Evolutionary conservation across 2,797 vertebrate species (phyloP).

Genomic region (Cuniculus paca): DNA sequence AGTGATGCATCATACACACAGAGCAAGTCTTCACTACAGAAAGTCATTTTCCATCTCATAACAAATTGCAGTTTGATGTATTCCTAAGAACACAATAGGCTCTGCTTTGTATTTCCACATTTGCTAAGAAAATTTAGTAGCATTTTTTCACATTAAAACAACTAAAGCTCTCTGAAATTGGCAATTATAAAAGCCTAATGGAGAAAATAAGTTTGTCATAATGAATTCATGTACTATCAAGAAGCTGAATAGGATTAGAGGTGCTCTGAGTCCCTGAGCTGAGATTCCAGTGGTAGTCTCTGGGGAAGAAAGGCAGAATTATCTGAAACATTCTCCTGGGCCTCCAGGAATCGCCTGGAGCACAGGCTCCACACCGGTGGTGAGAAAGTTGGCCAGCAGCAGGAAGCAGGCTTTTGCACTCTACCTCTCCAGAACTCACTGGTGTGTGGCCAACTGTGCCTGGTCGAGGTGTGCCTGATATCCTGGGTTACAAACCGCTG

Average conservation of each 20-base stretch:
- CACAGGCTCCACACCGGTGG: too few relatives aligned
- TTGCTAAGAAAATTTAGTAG: conserved; percentile 54
- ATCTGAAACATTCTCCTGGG: not conserved
- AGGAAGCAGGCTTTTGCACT: not conserved
- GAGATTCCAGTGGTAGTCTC: not conserved
- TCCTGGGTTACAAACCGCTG: not conserved
- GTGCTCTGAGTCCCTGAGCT: not conserved
- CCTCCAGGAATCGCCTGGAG: not conserved
- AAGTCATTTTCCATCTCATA: conserved; percentile 43
- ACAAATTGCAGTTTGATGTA: conserved; percentile 52
- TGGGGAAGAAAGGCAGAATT: not conserved
- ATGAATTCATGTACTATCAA: not conserved
- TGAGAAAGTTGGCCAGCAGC: not conserved
- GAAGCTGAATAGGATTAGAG: not conserved
- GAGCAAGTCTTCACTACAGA: not conserved
- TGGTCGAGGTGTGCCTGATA: not conserved
- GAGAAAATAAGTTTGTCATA: conserved; percentile 19
- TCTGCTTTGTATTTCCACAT: conserved; percentile 41
- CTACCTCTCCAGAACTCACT: not conserved
- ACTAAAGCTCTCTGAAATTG: conserved; percentile 26
- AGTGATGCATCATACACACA: conserved; percentile 2
- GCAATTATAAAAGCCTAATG: not conserved
- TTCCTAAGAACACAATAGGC: conserved; percentile 20
- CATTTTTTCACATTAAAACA: conserved; percentile 16
- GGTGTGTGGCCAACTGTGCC: not conserved